Evolutionary conservation across 2,113 vertebrate species (phyloP).

Genomic region (Xenus cinereus): DNA sequence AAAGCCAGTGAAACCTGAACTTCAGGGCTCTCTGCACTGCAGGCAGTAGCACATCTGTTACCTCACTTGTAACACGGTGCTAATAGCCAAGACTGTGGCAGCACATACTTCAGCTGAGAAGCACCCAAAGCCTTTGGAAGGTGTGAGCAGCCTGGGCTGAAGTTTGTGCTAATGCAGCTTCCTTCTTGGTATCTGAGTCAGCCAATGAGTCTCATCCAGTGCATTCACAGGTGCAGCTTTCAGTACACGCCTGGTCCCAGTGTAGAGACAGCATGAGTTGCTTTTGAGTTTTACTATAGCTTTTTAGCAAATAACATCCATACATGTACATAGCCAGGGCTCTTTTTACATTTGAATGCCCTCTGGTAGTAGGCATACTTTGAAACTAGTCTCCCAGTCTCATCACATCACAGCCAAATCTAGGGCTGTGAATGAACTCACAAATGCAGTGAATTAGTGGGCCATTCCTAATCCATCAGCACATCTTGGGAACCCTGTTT

Average conservation of each 20-base stretch:
- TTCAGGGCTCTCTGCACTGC: not conserved
- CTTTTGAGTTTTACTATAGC: not conserved
- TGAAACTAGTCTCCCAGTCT: not conserved
- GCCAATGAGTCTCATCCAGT: not conserved
- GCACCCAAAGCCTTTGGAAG: not conserved
- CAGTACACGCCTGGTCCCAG: not conserved
- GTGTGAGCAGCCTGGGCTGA: not conserved
- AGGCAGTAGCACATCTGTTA: constrained; percentile 41
- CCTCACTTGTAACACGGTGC: not conserved
- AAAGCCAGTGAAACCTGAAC: not conserved
- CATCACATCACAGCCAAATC: not conserved
- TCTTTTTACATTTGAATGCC: not conserved
- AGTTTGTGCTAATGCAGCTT: not conserved
- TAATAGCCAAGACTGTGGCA: not conserved
- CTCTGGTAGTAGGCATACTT: not conserved
- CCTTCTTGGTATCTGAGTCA: not conserved
- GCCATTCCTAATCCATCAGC: not conserved
- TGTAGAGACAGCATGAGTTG: not conserved
- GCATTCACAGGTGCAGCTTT: not conserved
- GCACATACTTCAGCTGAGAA: not conserved
- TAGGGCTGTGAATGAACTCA: not conserved
- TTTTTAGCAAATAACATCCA: not conserved
- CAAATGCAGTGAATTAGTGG: not conserved
- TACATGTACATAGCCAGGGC: not conserved
- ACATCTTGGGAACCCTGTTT: not conserved